Conservation (phyloP, 2,797 vertebrate species). For the Lagorchestes hirsutus region DNA sequence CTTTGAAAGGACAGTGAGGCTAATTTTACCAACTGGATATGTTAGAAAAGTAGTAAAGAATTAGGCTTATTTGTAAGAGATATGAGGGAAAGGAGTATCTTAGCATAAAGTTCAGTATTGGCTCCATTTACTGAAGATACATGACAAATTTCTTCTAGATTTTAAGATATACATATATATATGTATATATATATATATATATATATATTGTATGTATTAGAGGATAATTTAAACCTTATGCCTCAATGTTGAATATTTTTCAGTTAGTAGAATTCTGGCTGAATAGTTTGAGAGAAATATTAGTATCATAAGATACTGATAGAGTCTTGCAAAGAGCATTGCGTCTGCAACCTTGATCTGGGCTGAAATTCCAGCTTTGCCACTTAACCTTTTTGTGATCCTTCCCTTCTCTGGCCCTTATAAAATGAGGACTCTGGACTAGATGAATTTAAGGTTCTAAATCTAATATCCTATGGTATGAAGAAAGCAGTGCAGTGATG, state of each 20-base stretch:
- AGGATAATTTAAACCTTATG: constrained; percentile 6
- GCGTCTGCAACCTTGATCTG: not conserved
- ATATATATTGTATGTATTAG: not conserved
- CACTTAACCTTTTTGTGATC: not conserved
- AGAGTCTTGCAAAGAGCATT: not conserved
- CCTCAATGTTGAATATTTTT: not conserved
- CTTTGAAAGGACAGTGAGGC: not conserved
- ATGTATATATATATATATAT: no score
- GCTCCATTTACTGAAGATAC: not conserved
- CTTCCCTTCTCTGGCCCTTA: not conserved
- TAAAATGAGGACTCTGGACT: not conserved
- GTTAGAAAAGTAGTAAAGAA: not conserved
- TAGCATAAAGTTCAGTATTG: not conserved
- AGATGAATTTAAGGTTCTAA: not conserved
- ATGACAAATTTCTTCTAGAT: not conserved
- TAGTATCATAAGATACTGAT: not conserved
- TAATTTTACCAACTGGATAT: not conserved
- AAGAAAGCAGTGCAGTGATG: not conserved
- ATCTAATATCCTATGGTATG: not conserved
- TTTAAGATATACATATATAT: not conserved
- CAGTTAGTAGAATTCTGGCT: constrained; percentile 5
- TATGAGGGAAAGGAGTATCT: not conserved
- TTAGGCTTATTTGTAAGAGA: not conserved
- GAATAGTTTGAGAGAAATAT: not conserved
- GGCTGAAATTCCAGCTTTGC: not conserved